phyloP scores from a whole-genome alignment of 1,140 invertebrate species.

The Epicauta chinensis region DNA sequence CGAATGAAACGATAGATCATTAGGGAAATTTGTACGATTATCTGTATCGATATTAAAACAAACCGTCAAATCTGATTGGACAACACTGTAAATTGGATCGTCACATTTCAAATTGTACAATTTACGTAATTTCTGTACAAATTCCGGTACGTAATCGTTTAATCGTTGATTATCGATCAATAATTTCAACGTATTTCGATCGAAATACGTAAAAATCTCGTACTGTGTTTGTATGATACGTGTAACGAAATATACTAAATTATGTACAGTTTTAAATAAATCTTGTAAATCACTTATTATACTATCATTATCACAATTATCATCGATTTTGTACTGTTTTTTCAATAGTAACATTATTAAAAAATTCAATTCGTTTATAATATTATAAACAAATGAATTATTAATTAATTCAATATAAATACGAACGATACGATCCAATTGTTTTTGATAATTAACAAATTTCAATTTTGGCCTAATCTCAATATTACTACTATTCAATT shows the following conservation, averaged over 20 bases:
- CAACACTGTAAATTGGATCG: slow-evolving; percentile 5
- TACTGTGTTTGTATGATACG: slow-evolving; percentile 45
- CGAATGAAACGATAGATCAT: slow-evolving; percentile 61
- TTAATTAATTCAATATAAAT: slow-evolving; percentile 46
- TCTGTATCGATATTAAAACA: slow-evolving; percentile 72
- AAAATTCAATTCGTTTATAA: slow-evolving; percentile 55
- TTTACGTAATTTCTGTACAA: slow-evolving; percentile 41
- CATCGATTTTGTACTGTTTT: slow-evolving; percentile 20
- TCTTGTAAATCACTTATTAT: slow-evolving; percentile 13
- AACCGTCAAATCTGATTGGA: slow-evolving; percentile 40
- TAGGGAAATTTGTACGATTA: slow-evolving; percentile 73
- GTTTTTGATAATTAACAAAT: slow-evolving; percentile 40
- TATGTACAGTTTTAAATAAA: slow-evolving; percentile 45
- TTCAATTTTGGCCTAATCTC: slow-evolving; percentile 36
- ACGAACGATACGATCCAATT: slow-evolving; percentile 43
- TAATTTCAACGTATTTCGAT: slow-evolving; percentile 49
- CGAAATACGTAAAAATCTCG: slow-evolving; percentile 47
- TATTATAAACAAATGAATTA: slow-evolving; percentile 50
- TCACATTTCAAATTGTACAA: slow-evolving; percentile 24
- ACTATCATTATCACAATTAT: slow-evolving; percentile 16
- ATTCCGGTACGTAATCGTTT: slow-evolving; percentile 44
- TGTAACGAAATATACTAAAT: slow-evolving; percentile 57
- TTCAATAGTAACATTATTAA: slow-evolving; percentile 47
- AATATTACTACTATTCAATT: slow-evolving; percentile 10
- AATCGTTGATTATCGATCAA: slow-evolving; percentile 51